Conservation (phyloP, 2,888 invertebrate genomes). For the Cataglyphis altisquamis region DNA sequence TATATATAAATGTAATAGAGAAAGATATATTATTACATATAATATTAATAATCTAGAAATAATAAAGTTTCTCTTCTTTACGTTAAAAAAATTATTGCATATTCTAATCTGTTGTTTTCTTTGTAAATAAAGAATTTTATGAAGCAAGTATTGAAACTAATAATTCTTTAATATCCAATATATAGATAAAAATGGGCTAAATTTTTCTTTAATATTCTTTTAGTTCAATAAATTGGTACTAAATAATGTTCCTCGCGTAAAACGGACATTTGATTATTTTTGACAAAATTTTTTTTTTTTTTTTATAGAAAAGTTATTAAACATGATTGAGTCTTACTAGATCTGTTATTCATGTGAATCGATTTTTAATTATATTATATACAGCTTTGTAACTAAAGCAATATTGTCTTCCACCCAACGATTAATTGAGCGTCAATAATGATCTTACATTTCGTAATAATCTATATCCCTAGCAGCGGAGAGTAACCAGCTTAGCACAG, state of each 20-base stretch:
- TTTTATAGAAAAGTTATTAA: too few relatives aligned
- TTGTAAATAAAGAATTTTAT: neutral
- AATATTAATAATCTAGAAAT: neutral
- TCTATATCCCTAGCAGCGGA: neutral
- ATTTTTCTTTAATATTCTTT: neutral
- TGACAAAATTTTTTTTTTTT: too few relatives aligned
- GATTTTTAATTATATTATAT: neutral
- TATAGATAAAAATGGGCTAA: too few relatives aligned
- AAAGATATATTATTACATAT: neutral
- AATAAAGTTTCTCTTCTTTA: neutral
- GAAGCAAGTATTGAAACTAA: neutral
- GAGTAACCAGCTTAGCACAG: neutral
- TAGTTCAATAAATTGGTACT: slow-evolving; percentile 4
- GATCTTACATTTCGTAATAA: neutral
- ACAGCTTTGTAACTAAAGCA: too few relatives aligned
- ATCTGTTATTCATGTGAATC: neutral
- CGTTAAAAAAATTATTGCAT: neutral
- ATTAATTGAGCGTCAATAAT: neutral
- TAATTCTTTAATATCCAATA: neutral
- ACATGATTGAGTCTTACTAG: neutral
- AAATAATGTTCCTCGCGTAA: neutral
- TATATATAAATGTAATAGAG: neutral
- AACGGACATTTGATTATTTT: neutral
- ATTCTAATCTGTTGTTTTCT: neutral
- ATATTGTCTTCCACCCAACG: neutral